Evolutionary conservation across 2,797 vertebrate genomes (phyloP).

Genomic region (Argya squamiceps): DNA sequence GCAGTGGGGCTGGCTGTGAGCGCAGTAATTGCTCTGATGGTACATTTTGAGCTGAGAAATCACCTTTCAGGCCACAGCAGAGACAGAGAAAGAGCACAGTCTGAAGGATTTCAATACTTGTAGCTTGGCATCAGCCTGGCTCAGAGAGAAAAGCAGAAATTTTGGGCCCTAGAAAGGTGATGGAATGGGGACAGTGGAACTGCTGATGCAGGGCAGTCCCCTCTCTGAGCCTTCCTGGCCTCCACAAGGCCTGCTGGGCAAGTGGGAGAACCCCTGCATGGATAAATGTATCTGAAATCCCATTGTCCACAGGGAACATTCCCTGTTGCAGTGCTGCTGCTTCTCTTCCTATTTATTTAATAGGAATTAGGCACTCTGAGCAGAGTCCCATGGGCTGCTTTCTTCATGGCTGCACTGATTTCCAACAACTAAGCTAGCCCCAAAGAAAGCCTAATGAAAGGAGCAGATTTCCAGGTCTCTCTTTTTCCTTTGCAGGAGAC

Average conservation of each 20-base stretch:
- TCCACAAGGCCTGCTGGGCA: background rate
- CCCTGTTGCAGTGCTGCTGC: background rate
- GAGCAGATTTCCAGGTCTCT: background rate
- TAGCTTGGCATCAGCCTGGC: background rate
- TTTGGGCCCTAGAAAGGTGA: background rate
- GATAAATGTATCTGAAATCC: background rate
- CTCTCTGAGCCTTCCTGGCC: background rate
- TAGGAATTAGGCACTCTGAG: background rate
- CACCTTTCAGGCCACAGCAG: background rate
- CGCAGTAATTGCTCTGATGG: background rate
- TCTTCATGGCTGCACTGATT: background rate
- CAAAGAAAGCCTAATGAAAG: background rate
- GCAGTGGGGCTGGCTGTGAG: background rate
- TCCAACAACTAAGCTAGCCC: background rate
- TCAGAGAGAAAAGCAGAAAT: background rate
- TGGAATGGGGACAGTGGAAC: background rate
- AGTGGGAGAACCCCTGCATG: fast-evolving
- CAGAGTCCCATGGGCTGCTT: background rate
- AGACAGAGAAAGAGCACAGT: background rate
- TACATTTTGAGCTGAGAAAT: background rate
- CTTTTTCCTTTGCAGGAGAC: background rate
- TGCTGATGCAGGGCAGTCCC: background rate
- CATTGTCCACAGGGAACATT: background rate
- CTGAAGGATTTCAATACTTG: background rate
- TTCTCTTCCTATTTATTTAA: background rate